These are phyloP conservation scores for Lithobates sylvaticus DNA, from an alignment of 2,797 vertebrate genomes.

Conservation along the genomic window DNA sequence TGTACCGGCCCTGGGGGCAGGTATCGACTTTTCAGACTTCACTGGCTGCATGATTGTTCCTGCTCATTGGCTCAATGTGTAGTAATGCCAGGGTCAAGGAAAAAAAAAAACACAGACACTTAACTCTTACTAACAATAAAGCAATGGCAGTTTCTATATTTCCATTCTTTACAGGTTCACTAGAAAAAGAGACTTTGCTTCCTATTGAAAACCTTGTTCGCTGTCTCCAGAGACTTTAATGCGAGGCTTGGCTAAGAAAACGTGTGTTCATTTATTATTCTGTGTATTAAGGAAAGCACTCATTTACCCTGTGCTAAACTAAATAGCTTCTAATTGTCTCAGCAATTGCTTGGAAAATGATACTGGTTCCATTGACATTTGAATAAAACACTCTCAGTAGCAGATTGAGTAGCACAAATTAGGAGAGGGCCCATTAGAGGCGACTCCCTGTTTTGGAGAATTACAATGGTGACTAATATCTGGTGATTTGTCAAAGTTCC, in stretches of 20 bases:
- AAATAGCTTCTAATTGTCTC: constrained; percentile 56
- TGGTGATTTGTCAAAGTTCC: constrained; percentile 53
- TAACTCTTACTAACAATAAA: background rate
- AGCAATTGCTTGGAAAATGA: constrained; percentile 58
- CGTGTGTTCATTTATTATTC: constrained; percentile 54
- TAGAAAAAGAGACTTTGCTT: background rate
- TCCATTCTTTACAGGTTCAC: background rate
- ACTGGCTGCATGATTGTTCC: no score
- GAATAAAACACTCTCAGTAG: constrained; percentile 41
- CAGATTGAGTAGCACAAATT: constrained; percentile 17
- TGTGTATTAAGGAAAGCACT: constrained; percentile 57
- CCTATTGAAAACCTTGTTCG: background rate
- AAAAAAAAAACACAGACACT: no score
- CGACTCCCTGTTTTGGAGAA: constrained; percentile 29
- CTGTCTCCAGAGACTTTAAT: constrained; percentile 17
- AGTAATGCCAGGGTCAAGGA: no score
- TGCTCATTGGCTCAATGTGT: no score
- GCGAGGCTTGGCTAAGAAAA: constrained; percentile 33
- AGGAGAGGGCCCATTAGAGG: background rate
- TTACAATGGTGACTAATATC: constrained; percentile 47
- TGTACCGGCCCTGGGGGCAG: no score
- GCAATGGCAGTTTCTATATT: background rate
- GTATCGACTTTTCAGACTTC: no score
- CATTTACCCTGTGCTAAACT: constrained; percentile 56
- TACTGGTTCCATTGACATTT: constrained; percentile 53